Conservation (phyloP, 2,113 vertebrate species). For the Grallaria varia region DNA sequence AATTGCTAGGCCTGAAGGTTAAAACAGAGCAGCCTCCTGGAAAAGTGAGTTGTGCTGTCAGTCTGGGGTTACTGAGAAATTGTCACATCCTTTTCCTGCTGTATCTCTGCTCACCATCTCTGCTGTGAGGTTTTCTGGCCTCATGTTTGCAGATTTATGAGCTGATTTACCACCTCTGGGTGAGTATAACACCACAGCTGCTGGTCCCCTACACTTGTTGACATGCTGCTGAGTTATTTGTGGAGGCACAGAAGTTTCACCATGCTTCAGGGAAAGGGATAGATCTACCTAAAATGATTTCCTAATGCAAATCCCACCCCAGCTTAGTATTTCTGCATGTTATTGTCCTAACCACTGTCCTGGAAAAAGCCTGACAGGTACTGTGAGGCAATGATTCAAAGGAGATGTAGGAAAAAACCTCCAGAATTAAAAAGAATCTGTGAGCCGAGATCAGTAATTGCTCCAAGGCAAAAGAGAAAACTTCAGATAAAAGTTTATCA, state of each 20-base stretch:
- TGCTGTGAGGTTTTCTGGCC: not conserved
- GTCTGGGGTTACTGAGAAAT: not conserved
- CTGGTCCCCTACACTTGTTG: fast-evolving
- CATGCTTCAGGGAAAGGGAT: not conserved
- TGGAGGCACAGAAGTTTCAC: not conserved
- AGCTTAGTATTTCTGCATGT: not conserved
- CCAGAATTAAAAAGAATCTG: not conserved
- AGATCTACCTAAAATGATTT: not conserved
- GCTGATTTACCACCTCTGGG: not conserved
- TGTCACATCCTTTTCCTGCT: not conserved
- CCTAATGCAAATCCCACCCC: not conserved
- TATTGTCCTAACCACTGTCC: not conserved
- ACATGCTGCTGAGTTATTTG: not conserved
- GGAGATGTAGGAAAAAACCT: not conserved
- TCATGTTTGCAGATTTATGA: not conserved
- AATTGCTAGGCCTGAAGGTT: not conserved
- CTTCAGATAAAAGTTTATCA: not conserved
- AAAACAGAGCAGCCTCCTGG: not conserved
- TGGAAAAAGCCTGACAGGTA: not conserved
- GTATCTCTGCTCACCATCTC: not conserved
- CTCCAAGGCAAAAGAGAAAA: not conserved
- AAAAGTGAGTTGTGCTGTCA: not conserved
- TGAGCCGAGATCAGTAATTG: not conserved
- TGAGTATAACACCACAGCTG: not conserved
- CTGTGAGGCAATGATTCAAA: not conserved